A percentile compares a stretch with the other conserved stretches of the same genome.
Conservation (phyloP, 2,888 invertebrate genomes). For the Slavum lentiscoides region DNA sequence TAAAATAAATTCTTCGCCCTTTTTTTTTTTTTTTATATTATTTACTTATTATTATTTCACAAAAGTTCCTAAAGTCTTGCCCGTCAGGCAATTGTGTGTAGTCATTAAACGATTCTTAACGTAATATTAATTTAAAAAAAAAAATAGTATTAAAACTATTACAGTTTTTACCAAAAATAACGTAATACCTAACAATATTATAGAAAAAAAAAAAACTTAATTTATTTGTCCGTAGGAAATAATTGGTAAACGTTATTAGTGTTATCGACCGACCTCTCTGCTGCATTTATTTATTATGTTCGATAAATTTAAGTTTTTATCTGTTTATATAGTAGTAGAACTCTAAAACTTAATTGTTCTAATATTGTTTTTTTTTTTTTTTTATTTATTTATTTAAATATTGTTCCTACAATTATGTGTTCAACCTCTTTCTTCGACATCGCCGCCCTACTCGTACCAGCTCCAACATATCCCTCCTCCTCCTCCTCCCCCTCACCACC, state of each 20-base stretch:
- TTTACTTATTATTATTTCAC: slow-evolving; percentile 18
- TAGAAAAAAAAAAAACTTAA: not conserved
- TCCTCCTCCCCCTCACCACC: no score
- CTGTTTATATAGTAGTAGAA: not conserved
- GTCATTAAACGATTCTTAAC: slow-evolving; percentile 43
- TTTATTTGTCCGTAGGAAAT: not conserved
- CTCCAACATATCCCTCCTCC: slow-evolving; percentile 30
- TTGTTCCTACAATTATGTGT: slow-evolving; percentile 49
- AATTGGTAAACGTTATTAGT: not conserved
- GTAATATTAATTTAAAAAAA: slow-evolving; percentile 27
- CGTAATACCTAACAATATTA: slow-evolving; percentile 5
- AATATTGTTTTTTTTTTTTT: not conserved
- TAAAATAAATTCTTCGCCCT: slow-evolving; percentile 4
- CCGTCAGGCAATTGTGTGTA: slow-evolving; percentile 37
- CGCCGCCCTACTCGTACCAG: not conserved
- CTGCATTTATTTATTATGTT: slow-evolving; percentile 5
- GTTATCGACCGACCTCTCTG: slow-evolving; percentile 22
- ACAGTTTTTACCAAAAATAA: not conserved
- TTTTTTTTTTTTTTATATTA: no score
- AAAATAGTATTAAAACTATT: slow-evolving; percentile 24
- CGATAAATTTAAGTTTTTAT: slow-evolving; percentile 14
- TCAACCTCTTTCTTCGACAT: slow-evolving; percentile 34
- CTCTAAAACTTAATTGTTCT: slow-evolving; percentile 1
- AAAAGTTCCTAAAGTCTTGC: slow-evolving; percentile 51
- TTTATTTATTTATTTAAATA: not conserved